Base-by-base conservation (phyloP, 64 coral and sea anemone genomes). In the Hydrozoanthus tunicans region DNA sequence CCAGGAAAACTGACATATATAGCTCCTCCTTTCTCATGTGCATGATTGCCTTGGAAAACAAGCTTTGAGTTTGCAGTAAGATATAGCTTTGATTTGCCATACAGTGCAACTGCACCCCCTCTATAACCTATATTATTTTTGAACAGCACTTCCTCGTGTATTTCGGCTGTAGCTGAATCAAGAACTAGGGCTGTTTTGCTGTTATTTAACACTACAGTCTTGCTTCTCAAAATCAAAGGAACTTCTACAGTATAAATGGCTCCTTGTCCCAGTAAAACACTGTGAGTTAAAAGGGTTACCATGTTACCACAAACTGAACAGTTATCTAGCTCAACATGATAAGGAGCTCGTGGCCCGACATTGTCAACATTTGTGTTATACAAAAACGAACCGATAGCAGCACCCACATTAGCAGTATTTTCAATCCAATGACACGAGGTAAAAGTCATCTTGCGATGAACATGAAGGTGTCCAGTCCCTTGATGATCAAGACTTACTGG, bases 51-150 rank as follows among this genome's bases (percentile, higher is more conserved):
- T 77, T 93, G 13, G 67, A 98, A 98, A 24, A 85, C 52, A 17
- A 98, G 89, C 13, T 59, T 89, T 67, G 96, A 95, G 15, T 86
- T 70, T 59, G 92, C 78, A 51, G 62, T 51, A 26, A 98, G 91
- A 69, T 76, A 73, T 12, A 98, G 84, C 81, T 81, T 88, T 60
- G 96, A 92, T 89, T 93, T 92, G 53, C 96, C 96, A 83, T 98
- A 98, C 83, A 98, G 89, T 54, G 93, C 96, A 12, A 98, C 56
- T 5, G 91, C 96, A 20, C 96, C 96, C 3, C 96, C 96, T 91
- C 91, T 91, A 25, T 93, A 93, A 11, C 96, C 96, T 79, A 4
- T 84, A 52, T 98, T 98, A n/a, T 69, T 56, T 14, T 55, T 77
- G 56, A 98, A 95, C n/a, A 53, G 58, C 3, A 98, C 91, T 10